A percentile compares a stretch with the other conserved stretches of the same genome.
phyloP scores from a whole-genome alignment of 2,888 invertebrate genomes.

The Glaucopsyche alexis region DNA sequence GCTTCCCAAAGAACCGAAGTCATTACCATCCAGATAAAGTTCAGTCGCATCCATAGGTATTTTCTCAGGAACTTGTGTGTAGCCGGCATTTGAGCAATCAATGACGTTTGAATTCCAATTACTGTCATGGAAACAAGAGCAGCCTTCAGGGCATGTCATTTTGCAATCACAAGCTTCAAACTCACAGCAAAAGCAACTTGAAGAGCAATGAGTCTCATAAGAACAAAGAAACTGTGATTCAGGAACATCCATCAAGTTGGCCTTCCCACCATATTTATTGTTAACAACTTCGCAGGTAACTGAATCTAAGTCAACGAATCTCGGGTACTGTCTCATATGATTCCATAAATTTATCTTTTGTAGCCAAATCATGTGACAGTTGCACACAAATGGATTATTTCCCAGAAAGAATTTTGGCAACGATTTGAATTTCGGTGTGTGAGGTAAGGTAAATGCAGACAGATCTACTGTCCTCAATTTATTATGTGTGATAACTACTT shows the following conservation, averaged over 20 bases:
- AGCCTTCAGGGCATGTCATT: slow-evolving; percentile 92
- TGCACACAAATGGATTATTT: slow-evolving; percentile 91
- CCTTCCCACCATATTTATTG: slow-evolving; percentile 82
- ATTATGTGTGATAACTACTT: slow-evolving; percentile 88
- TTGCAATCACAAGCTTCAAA: slow-evolving; percentile 94
- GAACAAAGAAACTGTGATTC: slow-evolving; percentile 89
- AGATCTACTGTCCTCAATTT: slow-evolving; percentile 86
- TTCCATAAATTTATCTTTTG: slow-evolving; percentile 88
- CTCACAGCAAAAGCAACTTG: slow-evolving; percentile 92
- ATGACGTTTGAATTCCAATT: slow-evolving; percentile 91
- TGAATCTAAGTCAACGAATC: slow-evolving; percentile 87
- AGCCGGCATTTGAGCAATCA: slow-evolving; percentile 87
- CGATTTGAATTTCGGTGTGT: slow-evolving; percentile 82
- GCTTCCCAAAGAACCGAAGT: slow-evolving; percentile 86
- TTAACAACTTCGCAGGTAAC: slow-evolving; percentile 88
- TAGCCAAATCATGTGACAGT: slow-evolving; percentile 93
- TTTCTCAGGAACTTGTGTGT: slow-evolving; percentile 85
- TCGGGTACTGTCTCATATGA: slow-evolving; percentile 86
- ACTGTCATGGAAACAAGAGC: slow-evolving; percentile 91
- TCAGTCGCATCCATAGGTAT: slow-evolving; percentile 94
- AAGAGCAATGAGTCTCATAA: slow-evolving; percentile 90
- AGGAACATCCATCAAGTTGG: slow-evolving; percentile 84
- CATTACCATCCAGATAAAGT: slow-evolving; percentile 90
- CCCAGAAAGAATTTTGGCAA: slow-evolving; percentile 89
- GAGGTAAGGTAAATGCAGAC: slow-evolving; percentile 84